phyloP scores from a whole-genome alignment of 2,888 invertebrate genomes.

The Alcis repandata region DNA sequence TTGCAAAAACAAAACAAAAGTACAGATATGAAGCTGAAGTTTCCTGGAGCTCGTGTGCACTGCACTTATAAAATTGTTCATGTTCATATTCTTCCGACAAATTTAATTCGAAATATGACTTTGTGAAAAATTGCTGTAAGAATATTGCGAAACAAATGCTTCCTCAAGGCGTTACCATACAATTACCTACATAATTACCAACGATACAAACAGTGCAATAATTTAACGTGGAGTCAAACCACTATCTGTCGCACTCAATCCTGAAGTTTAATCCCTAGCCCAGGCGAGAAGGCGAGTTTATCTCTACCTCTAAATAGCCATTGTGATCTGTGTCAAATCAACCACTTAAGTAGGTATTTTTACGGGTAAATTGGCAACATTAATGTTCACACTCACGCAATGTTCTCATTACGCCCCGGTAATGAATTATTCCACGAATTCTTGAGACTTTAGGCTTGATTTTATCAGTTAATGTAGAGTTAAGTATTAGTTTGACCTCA shows the following conservation, averaged over 20 bases:
- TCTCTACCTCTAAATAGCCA: conserved; percentile 18
- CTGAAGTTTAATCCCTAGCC: conserved; percentile 10
- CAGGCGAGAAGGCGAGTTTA: conserved; percentile 27
- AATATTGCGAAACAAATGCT: neutral
- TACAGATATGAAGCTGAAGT: too few relatives aligned
- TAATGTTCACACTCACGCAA: conserved; percentile 26
- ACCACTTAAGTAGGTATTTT: conserved; percentile 6
- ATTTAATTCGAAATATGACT: too few relatives aligned
- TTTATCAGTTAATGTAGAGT: conserved; percentile 27
- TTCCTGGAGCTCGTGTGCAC: neutral
- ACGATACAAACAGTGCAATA: conserved; percentile 34
- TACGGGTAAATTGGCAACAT: conserved; percentile 36
- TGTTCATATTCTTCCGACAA: too few relatives aligned
- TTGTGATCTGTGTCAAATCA: conserved; percentile 22
- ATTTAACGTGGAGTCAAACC: conserved; percentile 25
- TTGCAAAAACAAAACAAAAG: too few relatives aligned
- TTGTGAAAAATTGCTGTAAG: neutral
- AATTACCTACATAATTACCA: conserved; percentile 36
- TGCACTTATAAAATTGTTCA: too few relatives aligned
- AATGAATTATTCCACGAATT: conserved; percentile 20
- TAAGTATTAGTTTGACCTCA: conserved; percentile 28
- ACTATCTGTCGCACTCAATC: conserved; percentile 23
- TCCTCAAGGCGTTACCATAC: conserved; percentile 20
- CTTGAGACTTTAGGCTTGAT: conserved; percentile 26
- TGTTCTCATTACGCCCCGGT: conserved; percentile 25